These are phyloP conservation scores for Micrasema minimum DNA, from an alignment of 1,140 invertebrate species.

Conservation along the genomic window DNA sequence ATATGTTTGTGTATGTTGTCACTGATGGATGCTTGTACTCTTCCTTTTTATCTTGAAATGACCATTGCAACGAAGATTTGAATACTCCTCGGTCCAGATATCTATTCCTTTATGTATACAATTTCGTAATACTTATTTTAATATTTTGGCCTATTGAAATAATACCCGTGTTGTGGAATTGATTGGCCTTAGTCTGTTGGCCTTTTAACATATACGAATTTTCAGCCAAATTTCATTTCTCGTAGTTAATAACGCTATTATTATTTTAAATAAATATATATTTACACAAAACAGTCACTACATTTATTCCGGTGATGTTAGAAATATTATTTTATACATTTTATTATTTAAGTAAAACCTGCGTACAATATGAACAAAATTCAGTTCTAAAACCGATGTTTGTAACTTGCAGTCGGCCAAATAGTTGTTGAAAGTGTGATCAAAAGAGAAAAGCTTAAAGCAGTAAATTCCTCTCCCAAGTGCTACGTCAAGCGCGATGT, in stretches of 20 bases:
- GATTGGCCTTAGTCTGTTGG: constrained; percentile 54
- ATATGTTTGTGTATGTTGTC: background rate
- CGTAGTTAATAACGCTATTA: constrained; percentile 47
- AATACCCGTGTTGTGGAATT: constrained; percentile 49
- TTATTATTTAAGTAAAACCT: constrained; percentile 39
- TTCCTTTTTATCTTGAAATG: constrained; percentile 4
- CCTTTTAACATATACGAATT: constrained; percentile 54
- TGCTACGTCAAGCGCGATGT: constrained; percentile 7
- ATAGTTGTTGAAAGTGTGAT: constrained; percentile 38
- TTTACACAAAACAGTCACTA: constrained; percentile 53
- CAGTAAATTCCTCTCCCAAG: constrained; percentile 13
- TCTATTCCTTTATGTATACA: constrained; percentile 18
- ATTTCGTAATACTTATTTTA: constrained; percentile 13
- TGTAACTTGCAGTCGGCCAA: constrained; percentile 37
- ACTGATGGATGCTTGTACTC: background rate
- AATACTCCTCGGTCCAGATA: constrained; percentile 31
- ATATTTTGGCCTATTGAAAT: constrained; percentile 49
- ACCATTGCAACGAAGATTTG: constrained; percentile 21
- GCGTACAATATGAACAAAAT: constrained; percentile 48
- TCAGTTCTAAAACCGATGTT: constrained; percentile 40
- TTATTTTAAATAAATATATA: constrained; percentile 52
- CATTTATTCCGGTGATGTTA: constrained; percentile 51
- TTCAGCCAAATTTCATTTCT: constrained; percentile 52
- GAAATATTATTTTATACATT: constrained; percentile 49
- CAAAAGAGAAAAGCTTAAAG: constrained; percentile 29